Percentiles rank a stretch among this genome's conserved stretches.
Evolutionary conservation across 2,888 invertebrate species (phyloP).

Genomic region (Cyclophora albipunctata): DNA sequence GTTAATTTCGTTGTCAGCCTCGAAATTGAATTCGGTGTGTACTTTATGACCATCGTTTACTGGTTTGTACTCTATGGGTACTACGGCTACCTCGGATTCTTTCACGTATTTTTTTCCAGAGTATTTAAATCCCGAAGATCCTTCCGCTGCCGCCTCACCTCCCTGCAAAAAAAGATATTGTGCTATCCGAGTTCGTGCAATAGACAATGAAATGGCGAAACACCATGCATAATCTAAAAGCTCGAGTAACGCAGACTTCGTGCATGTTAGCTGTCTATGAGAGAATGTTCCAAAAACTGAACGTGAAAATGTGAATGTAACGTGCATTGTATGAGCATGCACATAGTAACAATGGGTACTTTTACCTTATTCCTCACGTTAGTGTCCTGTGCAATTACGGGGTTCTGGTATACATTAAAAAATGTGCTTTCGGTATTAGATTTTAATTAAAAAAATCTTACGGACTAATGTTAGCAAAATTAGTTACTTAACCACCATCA

Average conservation of each 20-base stretch:
- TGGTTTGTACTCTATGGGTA: conserved; percentile 21
- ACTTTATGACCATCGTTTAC: conserved; percentile 29
- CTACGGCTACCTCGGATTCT: conserved; percentile 27
- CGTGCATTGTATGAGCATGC: conserved; percentile 32
- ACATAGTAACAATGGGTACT: conserved; percentile 20
- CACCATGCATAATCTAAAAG: conserved; percentile 6
- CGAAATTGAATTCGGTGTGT: conserved; percentile 38
- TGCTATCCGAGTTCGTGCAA: neutral
- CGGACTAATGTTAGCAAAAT: neutral
- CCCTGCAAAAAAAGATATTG: conserved; percentile 31
- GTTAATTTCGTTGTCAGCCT: conserved; percentile 43
- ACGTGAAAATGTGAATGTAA: conserved; percentile 20
- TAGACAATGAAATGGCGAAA: conserved; percentile 6
- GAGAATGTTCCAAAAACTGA: conserved; percentile 16
- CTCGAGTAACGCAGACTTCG: conserved; percentile 7
- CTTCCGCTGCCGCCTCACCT: conserved; percentile 38
- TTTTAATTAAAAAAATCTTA: neutral
- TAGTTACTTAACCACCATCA: conserved; percentile 1
- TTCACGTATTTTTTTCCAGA: conserved; percentile 40
- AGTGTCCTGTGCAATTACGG: conserved; percentile 11
- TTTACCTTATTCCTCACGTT: conserved; percentile 33
- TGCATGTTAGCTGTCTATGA: conserved; percentile 2
- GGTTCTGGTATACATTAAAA: neutral
- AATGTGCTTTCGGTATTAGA: neutral
- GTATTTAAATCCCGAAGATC: conserved; percentile 40